Base-by-base conservation (phyloP, 2,113 vertebrate species). In the Heterotilapia buettikoferi region DNA sequence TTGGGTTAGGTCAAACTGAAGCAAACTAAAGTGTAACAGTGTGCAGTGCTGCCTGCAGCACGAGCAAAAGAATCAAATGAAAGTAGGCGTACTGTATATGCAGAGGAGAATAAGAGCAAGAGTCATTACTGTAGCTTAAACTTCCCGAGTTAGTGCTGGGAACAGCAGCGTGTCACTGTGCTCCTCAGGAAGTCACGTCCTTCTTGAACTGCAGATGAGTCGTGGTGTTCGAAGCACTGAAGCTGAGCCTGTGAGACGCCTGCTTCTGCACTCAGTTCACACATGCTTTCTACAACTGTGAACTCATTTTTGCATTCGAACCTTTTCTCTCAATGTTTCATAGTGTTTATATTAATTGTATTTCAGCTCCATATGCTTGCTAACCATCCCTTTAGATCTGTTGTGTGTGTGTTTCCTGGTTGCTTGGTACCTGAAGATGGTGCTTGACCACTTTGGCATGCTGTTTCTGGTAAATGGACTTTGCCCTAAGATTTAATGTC, bases 61-160 rank as follows among this genome's bases (percentile, higher is more conserved):
- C 1, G 16, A 16, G 26, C 7, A 45, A 18, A 2, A 18, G 36
- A 26, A 26, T 45, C 21, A 26, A 45, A 73, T 45, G 0, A 7
- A 45, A 73, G 40, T 6, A 18, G 12, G 38, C 38, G 12, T 16
- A 4, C 1, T 3, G n/a, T 71, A 73, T 19, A 29, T 73, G 40
- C 68, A 47, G 68, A 26, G 33, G 33, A 13, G 63, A 68, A 38
- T 3, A 38, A 21, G 38, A 76, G n/a, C 8, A 8, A 45, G 21
- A 76, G 31, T 18, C 14, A 7, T 18, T 47, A 18, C 21, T 76
- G 40, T 47, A 45, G 63, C 63, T 9, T 43, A 71, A 71, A 43
- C 24, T 7, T 76, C 10, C 0, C 0, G 1, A 47, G 0, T 76
- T 29, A 50, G 24, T 47, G 40, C 8, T 2, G 68, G 26, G 68